Evolutionary conservation across 2,888 invertebrate genomes (phyloP), one percentile per base, ranked within the genome.

Genomic region (Tinea semifulvella): DNA sequence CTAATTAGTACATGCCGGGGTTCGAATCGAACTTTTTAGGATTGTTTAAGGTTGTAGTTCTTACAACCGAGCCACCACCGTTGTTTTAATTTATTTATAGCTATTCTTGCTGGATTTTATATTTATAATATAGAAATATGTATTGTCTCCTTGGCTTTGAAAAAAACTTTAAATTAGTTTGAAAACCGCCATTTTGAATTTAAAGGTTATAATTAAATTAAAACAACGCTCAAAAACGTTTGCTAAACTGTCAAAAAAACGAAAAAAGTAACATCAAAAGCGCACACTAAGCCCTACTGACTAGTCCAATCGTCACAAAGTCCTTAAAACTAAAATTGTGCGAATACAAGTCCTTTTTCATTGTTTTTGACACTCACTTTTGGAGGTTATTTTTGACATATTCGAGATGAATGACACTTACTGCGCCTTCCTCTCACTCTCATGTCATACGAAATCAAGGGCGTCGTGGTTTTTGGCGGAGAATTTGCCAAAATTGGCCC

Each of bases 371-470:
- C 31, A 13, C 20, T 13, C 18, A 19, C 14, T 14, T 14, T 25
- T 16, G 25, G n/a, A 10, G 27, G 26, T 7, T n/a, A n/a, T n/a
- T 7, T 31, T 31, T 13, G 13, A 31, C 31, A 31, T 8, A 22
- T 13, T 18, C 17, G 17, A 36, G 36, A 14, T 36, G 25, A 7
- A 4, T 18, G 18, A 36, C 31, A 55, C 63, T 69, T 75, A 80
- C 66, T 73, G 71, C 56, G 58, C 68, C 62, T 80, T 80, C 60
- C 64, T 63, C 53, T 68, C 67, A 55, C 68, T 60, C 65, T 74
- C 74, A 59, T 72, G 88, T 90, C 90, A 90, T 89, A 90, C 90
- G 63, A 89, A 90, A 68, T 90, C 89, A 75, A 89, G 62, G 43
- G 74, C 75, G 55, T 81, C 77, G 52, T 67, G 76, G 17, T 69